Evolutionary conservation across 2,113 vertebrate species (phyloP).

Genomic region (Forbesichthys agassizii): DNA sequence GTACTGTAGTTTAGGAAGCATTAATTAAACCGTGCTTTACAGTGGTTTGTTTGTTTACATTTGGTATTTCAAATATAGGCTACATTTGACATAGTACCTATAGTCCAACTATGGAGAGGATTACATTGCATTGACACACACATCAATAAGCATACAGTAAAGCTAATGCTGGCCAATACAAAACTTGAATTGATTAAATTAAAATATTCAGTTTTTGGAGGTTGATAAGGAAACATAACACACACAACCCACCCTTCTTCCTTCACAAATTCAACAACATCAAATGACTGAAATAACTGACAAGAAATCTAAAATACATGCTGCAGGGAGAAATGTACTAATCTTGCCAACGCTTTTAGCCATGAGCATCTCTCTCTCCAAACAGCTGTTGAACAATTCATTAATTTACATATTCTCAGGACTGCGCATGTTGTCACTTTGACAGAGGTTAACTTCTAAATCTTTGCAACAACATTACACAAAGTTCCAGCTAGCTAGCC

Average conservation of each 20-base stretch:
- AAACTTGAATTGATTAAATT: too few relatives aligned
- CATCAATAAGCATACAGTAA: not conserved
- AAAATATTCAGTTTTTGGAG: too few relatives aligned
- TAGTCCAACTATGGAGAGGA: too few relatives aligned
- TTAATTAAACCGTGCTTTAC: too few relatives aligned
- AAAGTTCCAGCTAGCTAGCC: too few relatives aligned
- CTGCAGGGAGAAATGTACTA: slow-evolving; percentile 30
- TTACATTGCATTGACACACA: not conserved
- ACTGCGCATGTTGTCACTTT: not conserved
- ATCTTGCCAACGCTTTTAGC: slow-evolving; percentile 36
- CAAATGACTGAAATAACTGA: slow-evolving; percentile 12
- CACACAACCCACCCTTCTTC: not conserved
- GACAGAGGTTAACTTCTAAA: not conserved
- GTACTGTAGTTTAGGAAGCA: too few relatives aligned
- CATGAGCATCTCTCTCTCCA: slow-evolving; percentile 33
- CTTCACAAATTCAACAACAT: slow-evolving; percentile 20
- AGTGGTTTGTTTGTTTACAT: too few relatives aligned
- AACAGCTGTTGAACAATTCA: slow-evolving; percentile 21
- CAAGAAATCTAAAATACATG: not conserved
- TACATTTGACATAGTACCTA: not conserved
- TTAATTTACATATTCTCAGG: slow-evolving; percentile 6
- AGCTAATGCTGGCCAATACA: too few relatives aligned
- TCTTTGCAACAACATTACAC: too few relatives aligned
- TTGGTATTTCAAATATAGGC: not conserved
- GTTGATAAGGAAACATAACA: not conserved